Base-by-base conservation (phyloP, 2,888 invertebrate species). In the Orchesellides sinensis region DNA sequence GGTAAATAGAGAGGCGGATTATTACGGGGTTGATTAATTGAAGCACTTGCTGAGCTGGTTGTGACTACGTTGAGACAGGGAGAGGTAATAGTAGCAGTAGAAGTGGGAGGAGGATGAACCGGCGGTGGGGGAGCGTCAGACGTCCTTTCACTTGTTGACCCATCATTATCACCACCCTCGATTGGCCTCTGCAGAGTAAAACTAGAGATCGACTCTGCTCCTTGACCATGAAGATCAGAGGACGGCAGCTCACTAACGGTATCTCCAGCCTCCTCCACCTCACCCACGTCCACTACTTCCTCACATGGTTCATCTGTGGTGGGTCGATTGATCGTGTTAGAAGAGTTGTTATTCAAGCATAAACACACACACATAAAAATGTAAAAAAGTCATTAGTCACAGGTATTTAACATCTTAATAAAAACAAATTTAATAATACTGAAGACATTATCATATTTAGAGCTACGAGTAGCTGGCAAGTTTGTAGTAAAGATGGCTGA, bases 171-270 rank as follows among this genome's bases (percentile, higher is more conserved):
- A n/a, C n/a, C n/a, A n/a, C n/a, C n/a, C n/a, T n/a, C n/a, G n/a
- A n/a, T n/a, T n/a, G n/a, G n/a, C n/a, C n/a, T n/a, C n/a, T n/a
- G n/a, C n/a, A n/a, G n/a, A n/a, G n/a, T n/a, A 52, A 61, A 69
- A n/a, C n/a, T n/a, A 56, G 78, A 78, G 78, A 78, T 78, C 78
- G 66, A 52, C 63, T 78, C 78, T 17, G 69, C n/a, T n/a, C n/a
- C n/a, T n/a, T 35, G 14, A 68, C 29, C 59, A 45, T 68, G 32
- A 56, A 49, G 29, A 19, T 77, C 56, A 32, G 75, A n/a, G 40
- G 23, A 21, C 4, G 83, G 84, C 21, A 87, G 79, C 59, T 87
- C 87, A 32, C 85, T 78, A 1, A 87, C 84, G 5, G 84, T 86
- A 75, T 87, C 87, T 21, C 73, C 83, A 19, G 85, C 85, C 65